A percentile compares a stretch with the other conserved stretches of the same genome.
These are phyloP conservation scores for Agapetus fuscipes DNA, from an alignment of 2,888 invertebrate genomes.

Conservation along the genomic window DNA sequence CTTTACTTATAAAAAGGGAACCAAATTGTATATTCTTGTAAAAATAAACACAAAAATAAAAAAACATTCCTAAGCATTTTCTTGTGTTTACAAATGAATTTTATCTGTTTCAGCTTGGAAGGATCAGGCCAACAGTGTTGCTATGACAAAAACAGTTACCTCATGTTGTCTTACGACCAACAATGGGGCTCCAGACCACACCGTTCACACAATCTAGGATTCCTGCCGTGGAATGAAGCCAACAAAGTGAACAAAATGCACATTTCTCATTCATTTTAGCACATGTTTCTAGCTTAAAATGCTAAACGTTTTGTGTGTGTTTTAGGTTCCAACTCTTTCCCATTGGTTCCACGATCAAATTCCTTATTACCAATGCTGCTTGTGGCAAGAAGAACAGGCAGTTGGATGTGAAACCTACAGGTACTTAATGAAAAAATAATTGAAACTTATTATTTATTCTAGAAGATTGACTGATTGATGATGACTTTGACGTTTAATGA, in stretches of 20 bases:
- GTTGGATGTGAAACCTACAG: slow-evolving; percentile 89
- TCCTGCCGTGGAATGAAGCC: slow-evolving; percentile 88
- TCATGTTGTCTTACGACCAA: slow-evolving; percentile 93
- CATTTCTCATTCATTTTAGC: background rate
- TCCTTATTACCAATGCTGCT: slow-evolving; percentile 90
- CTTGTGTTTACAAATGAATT: too few species aligned
- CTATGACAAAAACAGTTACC: slow-evolving; percentile 83
- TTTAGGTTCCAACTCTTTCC: slow-evolving; percentile 75
- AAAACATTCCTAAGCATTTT: too few species aligned
- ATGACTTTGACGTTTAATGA: too few species aligned
- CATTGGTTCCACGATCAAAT: slow-evolving; percentile 95
- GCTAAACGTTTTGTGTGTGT: slow-evolving; percentile 22
- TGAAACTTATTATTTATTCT: too few species aligned
- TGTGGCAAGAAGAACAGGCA: slow-evolving; percentile 87
- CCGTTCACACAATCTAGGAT: slow-evolving; percentile 82
- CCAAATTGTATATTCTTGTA: too few species aligned
- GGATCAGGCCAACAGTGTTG: slow-evolving; percentile 97
- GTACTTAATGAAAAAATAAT: slow-evolving; percentile 26
- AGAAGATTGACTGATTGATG: too few species aligned
- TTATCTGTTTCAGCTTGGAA: slow-evolving; percentile 63
- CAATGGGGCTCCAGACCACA: slow-evolving; percentile 87
- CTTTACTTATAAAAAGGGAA: too few species aligned
- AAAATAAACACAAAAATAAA: too few species aligned
- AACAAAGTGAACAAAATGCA: slow-evolving; percentile 57
- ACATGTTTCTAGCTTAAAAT: background rate